These are phyloP conservation scores for Cyclura pinguis DNA, from an alignment of 2,797 vertebrate species.

Conservation along the genomic window DNA sequence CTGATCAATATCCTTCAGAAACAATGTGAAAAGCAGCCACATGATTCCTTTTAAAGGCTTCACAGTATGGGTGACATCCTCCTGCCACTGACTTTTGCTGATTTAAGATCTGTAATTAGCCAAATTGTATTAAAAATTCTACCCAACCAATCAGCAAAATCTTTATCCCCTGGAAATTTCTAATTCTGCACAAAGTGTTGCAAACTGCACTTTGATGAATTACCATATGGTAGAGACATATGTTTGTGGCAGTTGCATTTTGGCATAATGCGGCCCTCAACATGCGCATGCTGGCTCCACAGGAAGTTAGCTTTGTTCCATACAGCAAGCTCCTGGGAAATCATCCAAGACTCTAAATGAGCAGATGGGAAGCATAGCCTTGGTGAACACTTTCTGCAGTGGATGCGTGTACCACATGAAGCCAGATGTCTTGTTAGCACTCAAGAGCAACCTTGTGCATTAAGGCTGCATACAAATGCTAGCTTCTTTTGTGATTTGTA, in stretches of 20 bases:
- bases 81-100: background rate
- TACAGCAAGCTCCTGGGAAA: slow-evolving; percentile 36
- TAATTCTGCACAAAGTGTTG: background rate
- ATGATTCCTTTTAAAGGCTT: background rate
- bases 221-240: slow-evolving; percentile 6
- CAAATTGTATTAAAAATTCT: background rate
- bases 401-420: background rate
- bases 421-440: background rate
- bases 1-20: background rate
- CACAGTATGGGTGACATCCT: background rate
- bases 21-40: background rate
- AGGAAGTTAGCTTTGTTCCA: slow-evolving; percentile 18
- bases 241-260: slow-evolving; percentile 23
- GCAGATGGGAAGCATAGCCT: slow-evolving; percentile 15
- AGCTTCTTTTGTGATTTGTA: background rate
- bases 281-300: background rate
- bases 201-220: slow-evolving; percentile 11
- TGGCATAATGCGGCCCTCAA: background rate
- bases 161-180: background rate
- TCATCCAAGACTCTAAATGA: background rate
- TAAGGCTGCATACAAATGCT: background rate
- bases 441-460: background rate
- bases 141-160: background rate
- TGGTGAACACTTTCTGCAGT: background rate
- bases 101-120: background rate